These are phyloP conservation scores for Bubalus kerabau DNA, from an alignment of 2,113 vertebrate genomes.

Conservation along the genomic window DNA sequence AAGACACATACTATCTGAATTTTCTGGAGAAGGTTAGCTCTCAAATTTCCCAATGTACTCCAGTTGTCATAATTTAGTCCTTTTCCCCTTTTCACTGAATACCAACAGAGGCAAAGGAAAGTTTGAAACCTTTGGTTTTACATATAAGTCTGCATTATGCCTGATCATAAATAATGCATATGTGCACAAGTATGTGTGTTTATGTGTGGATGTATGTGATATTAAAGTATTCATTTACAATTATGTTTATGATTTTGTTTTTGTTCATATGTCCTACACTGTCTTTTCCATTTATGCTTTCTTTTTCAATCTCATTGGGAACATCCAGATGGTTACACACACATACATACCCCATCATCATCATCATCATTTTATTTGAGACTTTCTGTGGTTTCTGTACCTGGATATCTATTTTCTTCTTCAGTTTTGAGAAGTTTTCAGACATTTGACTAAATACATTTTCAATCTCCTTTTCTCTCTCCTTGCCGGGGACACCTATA, in stretches of 20 bases:
- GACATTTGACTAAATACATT: neutral
- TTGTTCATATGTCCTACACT: neutral
- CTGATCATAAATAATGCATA: neutral
- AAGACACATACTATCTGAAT: neutral
- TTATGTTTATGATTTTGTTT: neutral
- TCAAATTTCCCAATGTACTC: neutral
- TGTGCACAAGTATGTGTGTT: rapidly evolving
- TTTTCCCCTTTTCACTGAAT: neutral
- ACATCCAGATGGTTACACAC: neutral
- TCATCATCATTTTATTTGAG: neutral
- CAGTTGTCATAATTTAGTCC: neutral
- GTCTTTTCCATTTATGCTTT: neutral
- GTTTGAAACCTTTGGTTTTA: neutral
- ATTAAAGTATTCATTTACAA: neutral
- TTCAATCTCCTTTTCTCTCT: neutral
- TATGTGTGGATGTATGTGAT: neutral
- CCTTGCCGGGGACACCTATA: neutral
- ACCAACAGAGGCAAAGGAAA: neutral
- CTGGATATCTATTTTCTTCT: neutral
- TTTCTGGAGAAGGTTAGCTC: neutral
- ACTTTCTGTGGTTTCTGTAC: neutral
- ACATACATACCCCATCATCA: neutral
- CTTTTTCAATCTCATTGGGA: neutral
- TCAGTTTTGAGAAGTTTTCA: neutral
- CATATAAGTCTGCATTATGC: neutral